These are phyloP conservation scores for Dendrocopos noguchii DNA, from an alignment of 2,113 vertebrate genomes.

Conservation along the genomic window DNA sequence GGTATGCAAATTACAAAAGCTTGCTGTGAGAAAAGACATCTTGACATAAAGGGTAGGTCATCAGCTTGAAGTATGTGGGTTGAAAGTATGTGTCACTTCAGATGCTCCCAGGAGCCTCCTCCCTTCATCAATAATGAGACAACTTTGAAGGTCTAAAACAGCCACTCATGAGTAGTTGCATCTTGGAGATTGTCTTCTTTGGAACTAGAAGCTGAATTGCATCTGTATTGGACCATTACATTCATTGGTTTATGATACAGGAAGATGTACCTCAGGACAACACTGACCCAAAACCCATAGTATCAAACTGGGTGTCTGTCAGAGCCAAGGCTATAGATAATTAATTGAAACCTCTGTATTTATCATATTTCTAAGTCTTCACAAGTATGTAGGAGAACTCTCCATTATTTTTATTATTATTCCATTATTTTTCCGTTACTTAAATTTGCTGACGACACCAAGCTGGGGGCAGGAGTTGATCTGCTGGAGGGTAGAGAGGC, in stretches of 20 bases:
- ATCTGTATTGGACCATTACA: neutral
- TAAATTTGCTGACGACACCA: too few species aligned
- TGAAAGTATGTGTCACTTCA: conserved; percentile 22
- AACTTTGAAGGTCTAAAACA: neutral
- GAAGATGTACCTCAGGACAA: neutral
- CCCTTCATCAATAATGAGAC: neutral
- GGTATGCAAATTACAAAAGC: neutral
- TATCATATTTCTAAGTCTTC: neutral
- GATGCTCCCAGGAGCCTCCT: neutral
- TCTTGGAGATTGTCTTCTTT: neutral
- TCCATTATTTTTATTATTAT: too few species aligned
- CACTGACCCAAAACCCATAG: neutral
- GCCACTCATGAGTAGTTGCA: neutral
- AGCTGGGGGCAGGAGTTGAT: too few species aligned
- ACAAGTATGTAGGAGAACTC: neutral
- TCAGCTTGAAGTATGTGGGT: neutral
- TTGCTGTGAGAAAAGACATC: neutral
- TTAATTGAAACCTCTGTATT: neutral
- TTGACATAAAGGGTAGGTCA: neutral
- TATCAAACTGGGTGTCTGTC: neutral
- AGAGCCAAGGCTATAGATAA: neutral
- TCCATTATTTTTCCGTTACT: too few species aligned
- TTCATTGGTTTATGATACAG: neutral
- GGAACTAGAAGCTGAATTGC: neutral
- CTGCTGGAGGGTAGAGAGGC: too few species aligned